Evolutionary conservation across 2,113 vertebrate species (phyloP), one percentile per base, ranked within the genome.

Genomic region (Oryzias celebensis): DNA sequence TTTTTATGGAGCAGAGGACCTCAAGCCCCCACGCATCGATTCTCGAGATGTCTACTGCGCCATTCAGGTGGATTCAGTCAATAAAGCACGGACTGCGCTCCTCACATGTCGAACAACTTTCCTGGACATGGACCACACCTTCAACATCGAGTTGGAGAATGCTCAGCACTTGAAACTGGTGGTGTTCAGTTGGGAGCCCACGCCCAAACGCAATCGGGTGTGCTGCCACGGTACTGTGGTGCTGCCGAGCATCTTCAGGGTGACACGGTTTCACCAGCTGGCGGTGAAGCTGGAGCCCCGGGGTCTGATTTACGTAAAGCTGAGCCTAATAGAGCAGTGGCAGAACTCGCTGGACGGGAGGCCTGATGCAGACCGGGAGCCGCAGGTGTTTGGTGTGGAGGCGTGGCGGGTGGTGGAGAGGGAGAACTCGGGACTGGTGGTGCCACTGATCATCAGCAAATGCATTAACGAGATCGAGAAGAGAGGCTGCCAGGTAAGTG

Each of bases 171-270:
- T 99, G 81, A 98, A 98, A 82, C 87, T 99, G 48, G 95, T 98
- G 41, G 96, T 99, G 54, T 99, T 98, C 85, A 96, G 96, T 68
- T 99, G 97, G 95, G 97, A 98, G 47, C 93, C 96, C n/a, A 94
- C 93, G 10, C 95, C 96, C 0, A 90, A 91, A 44, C 75, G 82
- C 76, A 96, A 98, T 66, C 83, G 94, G 0, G 95, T 98, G 49
- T 98, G 96, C 80, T 98, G 97, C 85, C 95, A 99, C 17, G 97
- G 97, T 23, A 97, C 95, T 0, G 93, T 99, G 69, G 91, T 93
- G 60, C 93, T 99, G 23, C 96, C 97, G 0, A 88, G 94, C 5
- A 93, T 99, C 58, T 99, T 99, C 87, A 83, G 97, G 63, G 95
- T 97, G 64, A 93, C 93, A 6, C 95, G 91, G 15, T 92, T 90